phyloP scores from a whole-genome alignment of 2,113 vertebrate species.

The Paradoxurus hermaphroditus region DNA sequence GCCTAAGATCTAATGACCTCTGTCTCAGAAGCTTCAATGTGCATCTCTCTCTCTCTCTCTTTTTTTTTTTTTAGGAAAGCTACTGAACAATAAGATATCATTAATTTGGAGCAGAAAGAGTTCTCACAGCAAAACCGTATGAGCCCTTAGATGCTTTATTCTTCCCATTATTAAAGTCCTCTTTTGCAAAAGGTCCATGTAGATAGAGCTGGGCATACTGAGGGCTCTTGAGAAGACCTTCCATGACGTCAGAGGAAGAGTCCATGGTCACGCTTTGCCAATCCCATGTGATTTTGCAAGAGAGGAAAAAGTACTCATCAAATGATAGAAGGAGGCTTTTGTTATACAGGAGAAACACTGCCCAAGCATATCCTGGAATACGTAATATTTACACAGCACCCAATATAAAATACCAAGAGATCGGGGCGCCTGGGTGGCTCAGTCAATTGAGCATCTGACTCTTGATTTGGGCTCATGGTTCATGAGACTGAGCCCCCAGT shows the following conservation, averaged over 20 bases:
- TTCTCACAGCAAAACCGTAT: conserved; percentile 8
- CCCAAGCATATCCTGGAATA: background rate
- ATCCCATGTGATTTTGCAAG: background rate
- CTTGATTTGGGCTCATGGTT: too few relatives aligned
- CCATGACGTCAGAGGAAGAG: background rate
- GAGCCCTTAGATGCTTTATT: conserved; percentile 10
- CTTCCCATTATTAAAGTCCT: conserved; percentile 1
- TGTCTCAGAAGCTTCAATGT: background rate
- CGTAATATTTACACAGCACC: background rate
- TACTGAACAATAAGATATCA: background rate
- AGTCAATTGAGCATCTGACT: too few relatives aligned
- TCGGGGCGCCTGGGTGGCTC: background rate
- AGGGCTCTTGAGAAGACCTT: background rate
- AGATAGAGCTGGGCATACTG: background rate
- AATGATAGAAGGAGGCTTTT: background rate
- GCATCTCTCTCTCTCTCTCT: background rate
- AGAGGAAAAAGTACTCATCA: background rate
- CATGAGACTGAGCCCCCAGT: too few relatives aligned
- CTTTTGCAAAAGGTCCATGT: background rate
- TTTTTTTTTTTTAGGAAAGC: background rate
- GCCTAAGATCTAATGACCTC: background rate
- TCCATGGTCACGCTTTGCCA: background rate
- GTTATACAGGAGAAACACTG: background rate
- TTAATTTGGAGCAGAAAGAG: background rate
- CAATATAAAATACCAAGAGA: background rate